phyloP scores from a whole-genome alignment of 2,113 vertebrate species.

The Collichthys lucidus region DNA sequence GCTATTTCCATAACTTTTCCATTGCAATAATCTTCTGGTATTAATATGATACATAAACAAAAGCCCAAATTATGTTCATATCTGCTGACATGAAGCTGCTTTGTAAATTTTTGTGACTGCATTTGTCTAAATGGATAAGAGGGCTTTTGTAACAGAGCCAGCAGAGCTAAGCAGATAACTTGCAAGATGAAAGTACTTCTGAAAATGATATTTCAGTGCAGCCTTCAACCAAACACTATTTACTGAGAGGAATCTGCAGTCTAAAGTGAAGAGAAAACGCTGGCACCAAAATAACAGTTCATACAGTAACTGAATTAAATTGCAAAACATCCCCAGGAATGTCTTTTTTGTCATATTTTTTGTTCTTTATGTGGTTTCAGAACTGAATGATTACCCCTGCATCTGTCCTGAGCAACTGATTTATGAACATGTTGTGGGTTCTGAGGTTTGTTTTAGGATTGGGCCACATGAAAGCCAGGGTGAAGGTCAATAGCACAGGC shows the following conservation, averaged over 20 bases:
- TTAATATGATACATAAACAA: slow-evolving; percentile 32
- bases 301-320: slow-evolving; percentile 25
- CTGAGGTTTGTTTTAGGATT: slow-evolving; percentile 59
- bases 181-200: slow-evolving; percentile 39
- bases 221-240: slow-evolving; percentile 36
- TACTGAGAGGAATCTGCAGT: slow-evolving; percentile 16
- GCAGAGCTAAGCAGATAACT: slow-evolving; percentile 34
- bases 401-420: slow-evolving; percentile 60
- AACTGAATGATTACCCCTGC: slow-evolving; percentile 33
- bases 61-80: slow-evolving; percentile 8
- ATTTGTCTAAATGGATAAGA: slow-evolving; percentile 46
- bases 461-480: slow-evolving; percentile 73
- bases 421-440: slow-evolving; percentile 75
- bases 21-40: not conserved
- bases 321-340: slow-evolving; percentile 32
- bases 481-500: slow-evolving; percentile 65
- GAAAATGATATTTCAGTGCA: slow-evolving; percentile 45
- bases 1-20: not conserved
- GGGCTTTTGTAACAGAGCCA: slow-evolving; percentile 43
- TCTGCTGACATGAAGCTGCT: slow-evolving; percentile 29
- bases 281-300: slow-evolving; percentile 22
- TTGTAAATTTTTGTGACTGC: slow-evolving; percentile 8
- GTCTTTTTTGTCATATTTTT: slow-evolving; percentile 26
- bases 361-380: slow-evolving; percentile 39
- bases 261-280: slow-evolving; percentile 10